Base-by-base conservation (phyloP, 2,113 vertebrate genomes). In the Sakesphorus luctuosus region DNA sequence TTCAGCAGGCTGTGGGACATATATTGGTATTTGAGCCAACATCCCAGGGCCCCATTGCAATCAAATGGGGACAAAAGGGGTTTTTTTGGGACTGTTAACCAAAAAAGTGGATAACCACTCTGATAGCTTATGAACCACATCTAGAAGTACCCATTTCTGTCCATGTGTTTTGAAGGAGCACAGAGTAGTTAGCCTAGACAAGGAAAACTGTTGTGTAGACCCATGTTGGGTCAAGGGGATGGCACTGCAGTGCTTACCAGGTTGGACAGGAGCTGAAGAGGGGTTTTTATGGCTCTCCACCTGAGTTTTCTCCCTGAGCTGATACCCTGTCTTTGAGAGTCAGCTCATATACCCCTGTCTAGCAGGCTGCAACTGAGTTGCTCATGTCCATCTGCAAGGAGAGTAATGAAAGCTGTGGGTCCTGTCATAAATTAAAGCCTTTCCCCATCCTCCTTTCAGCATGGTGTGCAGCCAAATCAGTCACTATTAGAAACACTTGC, bases 331-430 rank as follows among this genome's bases (percentile, higher is more conserved):
- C 33, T 58, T 4, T 25, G 49, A 62, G 58, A 74, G 25, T 50
- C 63, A 62, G 31, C 13, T 80, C 25, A 11, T 36, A 4, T 1
- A 3, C 76, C 66, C n/a, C 53, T 76, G 44, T 71, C 59, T 33
- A 19, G 36, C n/a, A 76, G 76, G 40, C 7, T 68, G 20, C 40
- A 73, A 4, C 35, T 35, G 36, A 44, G 16, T 47, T 0, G 0
- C 35, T 82, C 6, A 0, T 3, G 14, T 75, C 38, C 17, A 11
- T n/a, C 21, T 90, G 58, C 4, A 3, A 0, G 13, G 21, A 0
- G 5, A 75, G 11, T 68, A 87, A 31, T 16, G 29, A 40, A 40
- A 35, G 31, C 49, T 13, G 49, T 0, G 1, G 17, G 49, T 69
- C 24, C 6, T 3, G 1, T 33, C n/a, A 11, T 16, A 33, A 49